Base-by-base conservation (phyloP, 2,888 invertebrate species). In the Leptura quadrifasciata region DNA sequence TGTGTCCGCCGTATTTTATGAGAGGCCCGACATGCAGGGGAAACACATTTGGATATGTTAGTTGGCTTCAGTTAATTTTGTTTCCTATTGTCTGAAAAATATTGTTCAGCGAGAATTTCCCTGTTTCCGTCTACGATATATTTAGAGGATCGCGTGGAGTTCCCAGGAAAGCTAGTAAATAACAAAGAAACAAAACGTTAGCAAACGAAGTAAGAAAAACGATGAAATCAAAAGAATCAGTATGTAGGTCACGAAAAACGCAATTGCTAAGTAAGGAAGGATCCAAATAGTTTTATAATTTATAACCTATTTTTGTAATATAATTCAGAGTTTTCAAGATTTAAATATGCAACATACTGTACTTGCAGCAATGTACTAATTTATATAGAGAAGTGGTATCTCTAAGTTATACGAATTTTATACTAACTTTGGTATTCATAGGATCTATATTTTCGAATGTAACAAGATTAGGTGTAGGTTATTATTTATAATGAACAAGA, bases 101-200 rank as follows among this genome's bases (percentile, higher is more conserved):
- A 57, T 57, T 57, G 57, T 20, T 20, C 57, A 57, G 57, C 21
- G 57, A 12, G 20, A 57, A 20, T 57, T 57, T 57, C 21, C 57
- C 21, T 57, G 57, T 57, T 57, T 57, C 57, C 21, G 20, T 12
- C 10, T 57, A 9, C 57, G n/a, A 47, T 47, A 47, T 57, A 57
- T 57, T 57, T 18, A 20, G 20, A 17, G 57, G 18, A 2, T 57
- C 10, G 15, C 20, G 20, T 47, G 47, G 47, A 47, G 15, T n/a
- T 47, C 57, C 57, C 57, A 57, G 15, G 57, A 20, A 57, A 20
- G 10, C 20, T 15, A 57, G 21, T 9, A 57, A 20, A 57, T 57
- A 18, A 18, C 17, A 0, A 15, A 9, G 57, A 12, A 21, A 20
- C 20, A 57, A 57, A 57, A 57, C 18, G 20, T 5, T n/a, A 18